Percentiles rank a stretch among this genome's conserved stretches.
Conservation (phyloP, 2,888 invertebrate genomes). For the Drosophila affinis region DNA sequence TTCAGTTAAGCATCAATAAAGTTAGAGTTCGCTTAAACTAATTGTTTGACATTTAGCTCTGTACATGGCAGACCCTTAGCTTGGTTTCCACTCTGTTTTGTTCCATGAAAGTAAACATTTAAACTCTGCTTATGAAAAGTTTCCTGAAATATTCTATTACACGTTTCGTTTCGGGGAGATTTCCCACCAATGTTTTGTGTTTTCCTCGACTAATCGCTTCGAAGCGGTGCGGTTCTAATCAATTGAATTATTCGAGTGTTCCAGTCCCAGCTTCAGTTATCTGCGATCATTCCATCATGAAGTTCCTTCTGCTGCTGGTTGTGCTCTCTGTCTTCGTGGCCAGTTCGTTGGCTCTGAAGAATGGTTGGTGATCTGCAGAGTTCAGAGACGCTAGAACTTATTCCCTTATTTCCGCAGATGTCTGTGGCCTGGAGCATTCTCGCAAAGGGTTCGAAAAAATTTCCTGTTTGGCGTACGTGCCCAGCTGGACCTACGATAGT, state of each 20-base stretch:
- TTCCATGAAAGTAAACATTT: neutral
- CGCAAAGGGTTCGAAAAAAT: conserved; percentile 52
- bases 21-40: too few species aligned
- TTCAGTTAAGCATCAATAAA: too few species aligned
- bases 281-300: conserved; percentile 25
- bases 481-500: conserved; percentile 56
- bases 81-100: too few species aligned
- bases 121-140: too few species aligned
- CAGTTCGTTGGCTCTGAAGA: conserved; percentile 16
- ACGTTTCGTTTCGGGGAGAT: conserved; percentile 28
- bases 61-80: too few species aligned
- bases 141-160: neutral
- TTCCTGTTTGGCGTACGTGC: conserved; percentile 52
- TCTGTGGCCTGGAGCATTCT: conserved; percentile 41
- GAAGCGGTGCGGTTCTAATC: conserved; percentile 6
- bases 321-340: conserved; percentile 4
- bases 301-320: conserved; percentile 25
- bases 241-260: neutral
- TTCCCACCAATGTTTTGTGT: conserved; percentile 28
- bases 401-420: neutral
- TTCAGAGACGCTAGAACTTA: too few species aligned
- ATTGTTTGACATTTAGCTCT: too few species aligned
- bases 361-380: conserved; percentile 23
- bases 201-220: conserved; percentile 7
- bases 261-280: conserved; percentile 8